Evolutionary conservation across 2,888 invertebrate species (phyloP).

Genomic region (Dusona sp.): DNA sequence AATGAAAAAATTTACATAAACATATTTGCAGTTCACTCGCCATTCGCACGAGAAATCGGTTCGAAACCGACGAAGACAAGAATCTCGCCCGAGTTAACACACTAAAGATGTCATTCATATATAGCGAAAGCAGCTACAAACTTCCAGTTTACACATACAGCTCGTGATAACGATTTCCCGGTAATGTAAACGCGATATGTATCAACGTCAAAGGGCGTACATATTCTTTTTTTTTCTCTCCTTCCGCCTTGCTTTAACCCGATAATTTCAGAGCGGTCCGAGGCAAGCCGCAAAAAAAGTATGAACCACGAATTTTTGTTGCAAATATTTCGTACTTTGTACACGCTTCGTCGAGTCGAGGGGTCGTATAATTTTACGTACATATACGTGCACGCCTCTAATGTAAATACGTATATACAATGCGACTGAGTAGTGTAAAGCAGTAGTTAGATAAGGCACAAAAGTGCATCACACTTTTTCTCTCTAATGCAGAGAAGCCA

Average conservation of each 20-base stretch:
- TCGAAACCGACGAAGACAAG: conserved; percentile 29
- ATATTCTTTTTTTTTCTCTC: background rate
- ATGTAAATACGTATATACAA: background rate
- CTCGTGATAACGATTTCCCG: conserved; percentile 36
- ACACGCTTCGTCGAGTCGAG: background rate
- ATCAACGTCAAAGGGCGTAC: conserved; percentile 13
- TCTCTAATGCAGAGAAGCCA: conserved; percentile 28
- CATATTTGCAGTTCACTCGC: conserved; percentile 3
- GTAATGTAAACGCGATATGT: conserved; percentile 23
- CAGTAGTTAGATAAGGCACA: background rate
- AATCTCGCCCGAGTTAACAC: conserved; percentile 47
- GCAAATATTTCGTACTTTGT: conserved; percentile 37
- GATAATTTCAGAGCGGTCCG: conserved; percentile 13
- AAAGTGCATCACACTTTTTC: conserved; percentile 20
- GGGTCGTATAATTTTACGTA: conserved; percentile 11
- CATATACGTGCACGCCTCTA: background rate
- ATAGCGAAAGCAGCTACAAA: conserved; percentile 1
- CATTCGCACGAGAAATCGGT: conserved; percentile 19
- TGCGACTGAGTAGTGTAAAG: background rate
- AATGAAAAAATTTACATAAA: background rate
- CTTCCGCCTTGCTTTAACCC: background rate
- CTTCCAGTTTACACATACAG: conserved; percentile 17
- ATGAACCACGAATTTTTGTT: conserved; percentile 26
- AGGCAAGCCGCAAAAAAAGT: conserved; percentile 30
- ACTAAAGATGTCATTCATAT: conserved; percentile 44